These are phyloP conservation scores for Cataglyphis livida DNA, from an alignment of 2,888 invertebrate genomes.

Conservation along the genomic window DNA sequence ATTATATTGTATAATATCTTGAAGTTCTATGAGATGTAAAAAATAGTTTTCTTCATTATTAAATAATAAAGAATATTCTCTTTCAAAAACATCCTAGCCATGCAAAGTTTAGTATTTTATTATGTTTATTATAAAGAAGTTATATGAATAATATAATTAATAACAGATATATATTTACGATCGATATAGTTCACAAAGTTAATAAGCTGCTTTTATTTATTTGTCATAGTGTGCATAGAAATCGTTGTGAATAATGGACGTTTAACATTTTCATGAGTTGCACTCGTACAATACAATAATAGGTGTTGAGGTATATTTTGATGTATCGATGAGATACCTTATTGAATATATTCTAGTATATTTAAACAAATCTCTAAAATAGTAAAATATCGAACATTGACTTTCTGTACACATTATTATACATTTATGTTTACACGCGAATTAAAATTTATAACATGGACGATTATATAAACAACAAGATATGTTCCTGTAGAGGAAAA, in stretches of 20 bases:
- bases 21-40: not conserved
- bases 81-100: not conserved
- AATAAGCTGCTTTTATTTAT: conserved; percentile 13
- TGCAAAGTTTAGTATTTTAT: not conserved
- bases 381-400: conserved; percentile 26
- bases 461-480: not conserved
- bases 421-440: not conserved
- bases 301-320: not conserved
- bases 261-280: not conserved
- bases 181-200: not conserved
- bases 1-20: not conserved
- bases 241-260: not conserved
- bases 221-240: not conserved
- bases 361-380: conserved; percentile 23
- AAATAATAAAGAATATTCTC: not conserved
- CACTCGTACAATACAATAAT: not conserved
- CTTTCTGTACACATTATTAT: conserved; percentile 10
- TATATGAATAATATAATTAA: not conserved
- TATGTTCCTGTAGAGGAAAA: not conserved
- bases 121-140: not conserved
- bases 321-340: not conserved
- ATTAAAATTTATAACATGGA: not conserved
- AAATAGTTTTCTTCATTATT: not conserved
- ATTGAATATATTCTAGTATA: not conserved
- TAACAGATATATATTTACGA: not conserved